Evolutionary conservation across 2,797 vertebrate genomes (phyloP).

Genomic region (Synaphobranchus kaupii): DNA sequence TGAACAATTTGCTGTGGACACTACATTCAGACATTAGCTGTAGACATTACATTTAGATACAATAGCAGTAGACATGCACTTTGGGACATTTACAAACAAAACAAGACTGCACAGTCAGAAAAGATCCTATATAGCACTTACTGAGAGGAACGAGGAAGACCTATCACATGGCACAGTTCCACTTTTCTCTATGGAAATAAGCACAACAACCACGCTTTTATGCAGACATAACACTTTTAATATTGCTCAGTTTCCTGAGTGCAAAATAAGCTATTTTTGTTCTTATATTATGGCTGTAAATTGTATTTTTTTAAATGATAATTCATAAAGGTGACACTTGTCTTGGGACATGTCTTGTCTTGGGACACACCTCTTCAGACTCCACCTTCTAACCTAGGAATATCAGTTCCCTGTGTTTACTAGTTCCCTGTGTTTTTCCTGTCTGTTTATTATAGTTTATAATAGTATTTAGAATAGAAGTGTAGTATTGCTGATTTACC

Average conservation of each 20-base stretch:
- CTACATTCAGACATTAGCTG: background rate
- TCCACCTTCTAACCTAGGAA: too few relatives aligned
- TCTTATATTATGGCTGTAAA: constrained; percentile 17
- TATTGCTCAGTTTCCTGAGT: background rate
- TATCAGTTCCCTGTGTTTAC: too few relatives aligned
- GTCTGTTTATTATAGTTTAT: too few relatives aligned
- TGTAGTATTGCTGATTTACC: too few relatives aligned
- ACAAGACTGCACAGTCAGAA: constrained; percentile 48
- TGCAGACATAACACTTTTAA: background rate
- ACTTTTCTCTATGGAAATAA: constrained; percentile 54
- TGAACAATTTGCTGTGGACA: background rate
- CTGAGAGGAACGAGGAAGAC: constrained; percentile 50
- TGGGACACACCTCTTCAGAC: too few relatives aligned
- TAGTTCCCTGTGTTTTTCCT: too few relatives aligned
- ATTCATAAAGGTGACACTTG: background rate
- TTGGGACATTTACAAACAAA: background rate
- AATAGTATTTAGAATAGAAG: too few relatives aligned
- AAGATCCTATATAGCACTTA: constrained; percentile 55
- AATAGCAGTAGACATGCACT: too few relatives aligned
- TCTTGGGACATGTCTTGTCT: background rate
- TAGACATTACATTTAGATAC: background rate
- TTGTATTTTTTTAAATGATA: background rate
- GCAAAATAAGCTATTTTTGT: constrained; percentile 5
- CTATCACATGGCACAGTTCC: constrained; percentile 54
- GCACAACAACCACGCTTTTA: constrained; percentile 31